Base-by-base conservation (phyloP, 2,113 vertebrate species). In the Zosterops lateralis region DNA sequence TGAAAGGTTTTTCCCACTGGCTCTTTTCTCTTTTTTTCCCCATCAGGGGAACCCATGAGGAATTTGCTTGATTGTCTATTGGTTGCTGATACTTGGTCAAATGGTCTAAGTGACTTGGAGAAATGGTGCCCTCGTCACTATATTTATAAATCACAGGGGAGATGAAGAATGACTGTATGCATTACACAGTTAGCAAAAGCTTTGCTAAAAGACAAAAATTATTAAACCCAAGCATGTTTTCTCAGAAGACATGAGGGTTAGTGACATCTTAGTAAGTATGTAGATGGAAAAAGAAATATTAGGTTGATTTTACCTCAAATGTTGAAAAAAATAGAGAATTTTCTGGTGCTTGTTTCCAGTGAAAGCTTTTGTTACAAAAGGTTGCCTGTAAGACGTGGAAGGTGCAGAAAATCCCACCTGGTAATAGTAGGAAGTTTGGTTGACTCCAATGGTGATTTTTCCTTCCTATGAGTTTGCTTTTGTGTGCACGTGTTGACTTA, bases 81-180 rank as follows among this genome's bases (percentile, higher is more conserved):
- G n/a, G 3, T 17, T 72, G 40, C 40, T 85, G 67, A 42, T 34
- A 88, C 19, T 6, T 54, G 34, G 34, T 67, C 36, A 81, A 28
- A n/a, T 31, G 34, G 28, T 45, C 34, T 42, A 1, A 38, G 40
- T 47, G 58, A 50, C n/a, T 25, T 78, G 45, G 12, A 82, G 32
- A 17, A 60, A 38, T 1, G 2, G 7, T 58, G 51, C 34, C 51
- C 21, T 71, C 0, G 0, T 73, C 70, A 14, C 44, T 67, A 14
- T 36, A 9, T 44, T 45, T 82, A 74, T 24, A 74, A 66, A 53
- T n/a, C 28, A 53, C 42, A 54, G 28, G 42, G 14, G 8, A 78
- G 48, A 58, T 5, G n/a, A n/a, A 62, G 24, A 66, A 51, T 40
- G 24, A 28, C 18, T 44, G 2, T 26, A 5, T 47, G 13, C 48